Evolutionary conservation across 2,888 invertebrate genomes (phyloP), one percentile per base, ranked within the genome.

Genomic region (Mythimna lalbum): DNA sequence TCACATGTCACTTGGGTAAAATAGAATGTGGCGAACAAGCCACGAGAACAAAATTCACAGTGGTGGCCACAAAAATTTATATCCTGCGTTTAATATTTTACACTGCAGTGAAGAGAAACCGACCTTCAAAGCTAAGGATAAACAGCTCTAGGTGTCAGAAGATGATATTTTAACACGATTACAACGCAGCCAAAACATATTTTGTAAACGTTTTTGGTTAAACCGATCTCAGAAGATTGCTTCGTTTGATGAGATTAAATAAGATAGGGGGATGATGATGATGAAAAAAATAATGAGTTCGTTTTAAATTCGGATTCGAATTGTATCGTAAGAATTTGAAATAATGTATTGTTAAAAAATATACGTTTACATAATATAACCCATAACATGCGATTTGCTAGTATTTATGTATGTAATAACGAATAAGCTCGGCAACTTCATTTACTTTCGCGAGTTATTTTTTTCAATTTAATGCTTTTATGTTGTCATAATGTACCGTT

Each of bases 71-170:
- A 73, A 82, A 82, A 85, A 82, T 78, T 55, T 80, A 74, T 81
- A 76, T 21, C 70, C 76, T 69, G 63, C 78, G 76, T 79, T 82
- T 81, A 86, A 86, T 87, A 86, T 89, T 86, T 87, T 81, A 85
- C 75, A 76, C 80, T 83, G 81, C 81, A 83, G 78, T 81, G 73
- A 80, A 77, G 72, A 79, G 75, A 73, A 69, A 73, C 65, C 77
- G 80, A 79, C 78, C 74, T 80, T 74, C 62, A 79, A 55, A 74
- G 70, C 71, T 68, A 63, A 60, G 80, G 79, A 82, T 80, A 83
- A 80, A 76, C 78, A 74, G 55, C 81, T 77, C 63, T 80, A 81
- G 66, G 69, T 74, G 72, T 49, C 47, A 53, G 55, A 63, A 71
- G 75, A 74, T 69, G 73, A 81, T 84, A 75, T 83, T 84, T 76